These are phyloP conservation scores for Phymorhynchus buccinoides DNA, from an alignment of 1,140 invertebrate genomes.

Conservation along the genomic window DNA sequence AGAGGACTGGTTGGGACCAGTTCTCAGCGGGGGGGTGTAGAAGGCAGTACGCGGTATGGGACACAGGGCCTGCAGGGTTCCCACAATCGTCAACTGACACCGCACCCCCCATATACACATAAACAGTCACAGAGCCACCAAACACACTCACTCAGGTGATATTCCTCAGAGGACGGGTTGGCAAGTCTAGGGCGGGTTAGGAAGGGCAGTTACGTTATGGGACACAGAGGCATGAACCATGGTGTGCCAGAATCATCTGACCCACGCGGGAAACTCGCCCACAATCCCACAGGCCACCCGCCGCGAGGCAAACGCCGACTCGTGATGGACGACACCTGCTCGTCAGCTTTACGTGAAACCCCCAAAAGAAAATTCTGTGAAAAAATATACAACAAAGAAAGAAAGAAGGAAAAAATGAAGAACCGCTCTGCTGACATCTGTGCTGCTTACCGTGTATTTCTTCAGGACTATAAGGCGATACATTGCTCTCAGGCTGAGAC, in stretches of 20 bases:
- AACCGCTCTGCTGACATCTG: too few relatives aligned
- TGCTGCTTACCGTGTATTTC: too few relatives aligned
- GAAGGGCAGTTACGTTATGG: constrained; percentile 88
- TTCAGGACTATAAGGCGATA: too few relatives aligned
- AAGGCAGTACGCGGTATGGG: constrained; percentile 92
- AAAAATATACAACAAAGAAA: too few relatives aligned
- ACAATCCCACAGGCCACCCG: constrained; percentile 84
- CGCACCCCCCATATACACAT: too few relatives aligned
- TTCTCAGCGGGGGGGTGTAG: constrained; percentile 81
- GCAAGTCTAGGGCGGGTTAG: constrained; percentile 81
- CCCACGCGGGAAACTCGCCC: constrained; percentile 86
- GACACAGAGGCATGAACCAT: constrained; percentile 84
- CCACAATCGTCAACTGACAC: too few relatives aligned
- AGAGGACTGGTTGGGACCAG: constrained; percentile 80
- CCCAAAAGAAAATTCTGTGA: not conserved
- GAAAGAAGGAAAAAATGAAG: too few relatives aligned
- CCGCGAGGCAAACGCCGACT: constrained; percentile 88
- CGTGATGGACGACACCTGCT: constrained; percentile 84
- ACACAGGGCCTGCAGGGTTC: constrained; percentile 83
- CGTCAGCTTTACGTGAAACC: constrained; percentile 81
- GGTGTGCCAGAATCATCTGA: constrained; percentile 83
- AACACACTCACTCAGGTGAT: constrained; percentile 77
- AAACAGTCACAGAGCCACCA: too few relatives aligned
- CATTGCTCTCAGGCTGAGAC: too few relatives aligned
- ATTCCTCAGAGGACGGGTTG: constrained; percentile 83